These are phyloP conservation scores for Noctua fimbriata DNA, from an alignment of 2,888 invertebrate genomes.

Conservation along the genomic window DNA sequence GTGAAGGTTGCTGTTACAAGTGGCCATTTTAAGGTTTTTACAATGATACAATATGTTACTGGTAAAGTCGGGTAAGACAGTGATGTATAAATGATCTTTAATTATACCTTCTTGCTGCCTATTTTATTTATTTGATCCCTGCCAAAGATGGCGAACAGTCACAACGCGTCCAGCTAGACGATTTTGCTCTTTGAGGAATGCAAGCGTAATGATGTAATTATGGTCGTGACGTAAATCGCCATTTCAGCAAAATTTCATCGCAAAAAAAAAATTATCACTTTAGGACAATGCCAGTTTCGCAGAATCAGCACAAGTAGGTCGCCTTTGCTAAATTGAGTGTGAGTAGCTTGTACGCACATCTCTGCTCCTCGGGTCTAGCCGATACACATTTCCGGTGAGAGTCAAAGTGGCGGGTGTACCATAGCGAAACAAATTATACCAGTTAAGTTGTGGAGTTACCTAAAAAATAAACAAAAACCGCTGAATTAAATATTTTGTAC, in stretches of 20 bases:
- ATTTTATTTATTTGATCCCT: background rate
- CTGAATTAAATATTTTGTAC: no score
- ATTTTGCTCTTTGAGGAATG: background rate
- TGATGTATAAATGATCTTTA: constrained; percentile 48
- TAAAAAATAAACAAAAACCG: no score
- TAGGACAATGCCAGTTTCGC: background rate
- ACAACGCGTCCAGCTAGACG: background rate
- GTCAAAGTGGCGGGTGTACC: no score
- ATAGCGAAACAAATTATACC: no score
- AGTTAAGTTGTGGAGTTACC: no score
- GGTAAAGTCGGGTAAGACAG: constrained; percentile 60
- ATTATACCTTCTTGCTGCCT: background rate
- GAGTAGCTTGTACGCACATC: no score
- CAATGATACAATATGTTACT: constrained; percentile 48
- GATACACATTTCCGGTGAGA: no score
- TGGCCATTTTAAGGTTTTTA: constrained; percentile 41
- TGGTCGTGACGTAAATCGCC: background rate
- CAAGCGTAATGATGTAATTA: background rate
- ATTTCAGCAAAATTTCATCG: background rate
- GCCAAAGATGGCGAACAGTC: background rate
- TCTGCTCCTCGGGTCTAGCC: no score
- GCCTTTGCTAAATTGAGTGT: background rate
- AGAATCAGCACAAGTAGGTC: background rate
- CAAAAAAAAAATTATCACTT: background rate
- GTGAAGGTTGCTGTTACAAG: constrained; percentile 31